Evolutionary conservation across 2,797 vertebrate species (phyloP), one percentile per base, ranked within the genome.

Genomic region (Artibeus jamaicensis): DNA sequence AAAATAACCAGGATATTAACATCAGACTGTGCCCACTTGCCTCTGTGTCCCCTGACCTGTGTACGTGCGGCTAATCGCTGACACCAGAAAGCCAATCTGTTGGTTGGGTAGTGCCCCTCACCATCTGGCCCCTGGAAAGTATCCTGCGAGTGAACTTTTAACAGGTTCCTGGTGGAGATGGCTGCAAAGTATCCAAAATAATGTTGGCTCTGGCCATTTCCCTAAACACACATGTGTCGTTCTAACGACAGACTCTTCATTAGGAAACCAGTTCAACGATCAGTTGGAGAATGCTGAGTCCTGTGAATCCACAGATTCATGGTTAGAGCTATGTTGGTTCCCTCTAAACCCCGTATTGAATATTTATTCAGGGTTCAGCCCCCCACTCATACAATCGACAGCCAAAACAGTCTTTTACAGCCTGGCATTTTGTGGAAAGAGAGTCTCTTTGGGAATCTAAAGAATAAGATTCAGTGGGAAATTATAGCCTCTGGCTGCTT

Each of bases 71-170:
- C 90, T n/a, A 97, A 96, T 86, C 70, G 39, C 62, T 92, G 73
- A 94, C 93, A 90, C 32, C 86, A 73, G 96, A 97, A 98, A 98
- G 48, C 11, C 93, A 93, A 94, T 98, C 97, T 98, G 96, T 96
- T 93, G 91, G 87, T 82, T 97, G 84, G 97, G 50, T 95, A 97
- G 97, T 89, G 32, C 86, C 93, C 94, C 90, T 93, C 73, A 96
- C 91, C 93, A 96, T 92, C 96, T 89, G 96, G 18, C 93, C 16
- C 14, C n/a, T 96, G 76, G 81, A 93, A 97, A 97, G 96, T 89
- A 87, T 86, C 96, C 6, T 84, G 39, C 71, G 53, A 85, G 48
- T 85, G 65, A 96, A 97, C 76, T 91, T 74, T 34, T 92, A 95
- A 89, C 34, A 86, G 48, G 82, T 74, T 94, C 12, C 21, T 67